Conservation (phyloP, 2,113 vertebrate species). For the Tympanuchus pallidicinctus region DNA sequence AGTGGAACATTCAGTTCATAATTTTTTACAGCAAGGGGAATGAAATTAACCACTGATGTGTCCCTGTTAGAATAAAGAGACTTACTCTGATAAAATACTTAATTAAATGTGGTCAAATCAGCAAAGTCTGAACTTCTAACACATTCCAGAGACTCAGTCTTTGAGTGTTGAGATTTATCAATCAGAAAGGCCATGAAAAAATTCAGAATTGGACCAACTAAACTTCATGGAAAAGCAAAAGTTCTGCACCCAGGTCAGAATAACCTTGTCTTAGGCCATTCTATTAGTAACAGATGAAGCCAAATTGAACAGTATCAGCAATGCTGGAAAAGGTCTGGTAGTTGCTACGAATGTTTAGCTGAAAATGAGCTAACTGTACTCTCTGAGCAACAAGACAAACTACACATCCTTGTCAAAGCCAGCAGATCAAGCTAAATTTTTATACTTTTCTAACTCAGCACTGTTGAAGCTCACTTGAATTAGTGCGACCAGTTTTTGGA, state of each 20-base stretch:
- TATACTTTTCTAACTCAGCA: background rate
- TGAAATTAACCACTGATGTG: conserved; percentile 5
- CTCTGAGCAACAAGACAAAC: background rate
- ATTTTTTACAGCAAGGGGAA: background rate
- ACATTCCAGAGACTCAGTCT: background rate
- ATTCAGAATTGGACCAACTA: background rate
- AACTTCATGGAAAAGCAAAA: background rate
- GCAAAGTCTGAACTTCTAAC: background rate
- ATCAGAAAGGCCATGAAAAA: background rate
- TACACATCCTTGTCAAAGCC: background rate
- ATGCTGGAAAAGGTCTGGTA: accelerated
- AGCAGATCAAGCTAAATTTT: background rate
- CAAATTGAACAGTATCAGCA: background rate
- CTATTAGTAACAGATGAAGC: background rate
- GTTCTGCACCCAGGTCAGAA: background rate
- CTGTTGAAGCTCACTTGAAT: background rate
- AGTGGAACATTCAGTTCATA: background rate
- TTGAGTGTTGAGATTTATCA: background rate
- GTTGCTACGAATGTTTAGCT: background rate
- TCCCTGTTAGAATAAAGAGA: background rate
- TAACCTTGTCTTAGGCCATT: background rate
- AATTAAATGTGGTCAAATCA: background rate
- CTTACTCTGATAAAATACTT: background rate
- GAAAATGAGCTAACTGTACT: background rate
- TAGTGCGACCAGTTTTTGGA: accelerated